phyloP scores from a whole-genome alignment of 1,140 invertebrate species.

The Zophobas atratus region DNA sequence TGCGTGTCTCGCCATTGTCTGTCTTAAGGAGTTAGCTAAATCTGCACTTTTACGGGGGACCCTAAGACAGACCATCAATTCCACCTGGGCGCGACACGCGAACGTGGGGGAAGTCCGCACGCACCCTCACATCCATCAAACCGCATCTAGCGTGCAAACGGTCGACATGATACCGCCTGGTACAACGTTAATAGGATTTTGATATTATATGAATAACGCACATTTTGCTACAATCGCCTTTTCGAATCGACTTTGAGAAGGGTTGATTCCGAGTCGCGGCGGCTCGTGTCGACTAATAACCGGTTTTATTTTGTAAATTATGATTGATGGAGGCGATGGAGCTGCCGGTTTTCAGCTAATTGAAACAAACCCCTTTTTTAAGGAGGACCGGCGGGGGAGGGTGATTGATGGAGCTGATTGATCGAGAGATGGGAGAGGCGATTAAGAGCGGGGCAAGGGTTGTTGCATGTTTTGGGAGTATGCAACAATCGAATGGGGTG shows the following conservation, averaged over 20 bases:
- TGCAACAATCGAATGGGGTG: no score
- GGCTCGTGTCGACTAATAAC: slow-evolving; percentile 15
- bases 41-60: slow-evolving; percentile 20
- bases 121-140: slow-evolving; percentile 48
- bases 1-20: slow-evolving; percentile 45
- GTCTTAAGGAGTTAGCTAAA: slow-evolving; percentile 42
- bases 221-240: slow-evolving; percentile 37
- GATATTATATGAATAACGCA: slow-evolving; percentile 48
- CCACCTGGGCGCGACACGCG: slow-evolving; percentile 45
- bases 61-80: slow-evolving; percentile 42
- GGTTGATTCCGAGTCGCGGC: neutral
- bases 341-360: slow-evolving; percentile 1
- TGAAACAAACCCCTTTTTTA: slow-evolving; percentile 25
- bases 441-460: no score
- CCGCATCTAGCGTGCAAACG: slow-evolving; percentile 43
- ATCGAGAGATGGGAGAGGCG: no score
- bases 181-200: slow-evolving; percentile 51
- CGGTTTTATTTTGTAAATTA: slow-evolving; percentile 39
- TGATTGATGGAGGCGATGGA: slow-evolving; percentile 26
- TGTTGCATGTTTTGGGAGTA: no score
- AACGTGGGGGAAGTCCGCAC: slow-evolving; percentile 29
- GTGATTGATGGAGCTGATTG: slow-evolving; percentile 3
- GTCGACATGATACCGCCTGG: slow-evolving; percentile 48
- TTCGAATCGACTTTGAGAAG: slow-evolving; percentile 15
- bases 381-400: slow-evolving; percentile 1